Conservation (phyloP, 2,113 vertebrate genomes). For the Notarius quadriscutis region DNA sequence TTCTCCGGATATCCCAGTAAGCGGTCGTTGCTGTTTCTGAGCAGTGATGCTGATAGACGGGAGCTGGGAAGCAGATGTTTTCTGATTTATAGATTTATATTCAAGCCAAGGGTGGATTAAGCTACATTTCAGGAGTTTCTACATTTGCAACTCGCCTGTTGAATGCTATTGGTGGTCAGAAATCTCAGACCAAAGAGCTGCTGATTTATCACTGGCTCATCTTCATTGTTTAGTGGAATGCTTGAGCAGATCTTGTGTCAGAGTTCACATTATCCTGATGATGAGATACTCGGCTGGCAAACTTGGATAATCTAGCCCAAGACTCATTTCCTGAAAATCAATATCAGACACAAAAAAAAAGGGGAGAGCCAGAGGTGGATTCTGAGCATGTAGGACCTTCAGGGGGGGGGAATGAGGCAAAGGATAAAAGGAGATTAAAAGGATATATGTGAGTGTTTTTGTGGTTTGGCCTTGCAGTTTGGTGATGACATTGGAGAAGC, state of each 20-base stretch:
- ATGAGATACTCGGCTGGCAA: conserved; percentile 53
- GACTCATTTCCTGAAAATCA: conserved; percentile 60
- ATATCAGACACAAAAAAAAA: conserved; percentile 31
- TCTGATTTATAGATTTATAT: conserved; percentile 33
- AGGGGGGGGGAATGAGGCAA: not conserved
- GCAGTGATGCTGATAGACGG: conserved; percentile 13
- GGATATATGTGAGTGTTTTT: not conserved
- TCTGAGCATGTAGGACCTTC: not conserved
- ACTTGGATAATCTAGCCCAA: conserved; percentile 52
- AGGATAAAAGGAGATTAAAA: conserved; percentile 1
- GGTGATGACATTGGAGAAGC: not conserved
- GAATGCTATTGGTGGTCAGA: conserved; percentile 31
- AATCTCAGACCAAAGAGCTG: conserved; percentile 27
- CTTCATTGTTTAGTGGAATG: conserved; percentile 46
- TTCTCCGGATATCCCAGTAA: not conserved
- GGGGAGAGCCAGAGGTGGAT: conserved; percentile 20
- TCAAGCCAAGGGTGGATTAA: conserved; percentile 22
- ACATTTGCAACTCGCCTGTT: conserved; percentile 40
- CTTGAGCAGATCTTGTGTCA: conserved; percentile 48
- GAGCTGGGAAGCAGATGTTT: conserved; percentile 12
- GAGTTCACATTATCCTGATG: conserved; percentile 44
- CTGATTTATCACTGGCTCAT: conserved; percentile 38
- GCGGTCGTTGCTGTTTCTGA: not conserved
- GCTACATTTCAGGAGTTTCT: conserved; percentile 27
- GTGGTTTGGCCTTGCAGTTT: conserved; percentile 10